Conservation (phyloP, 1,140 invertebrate genomes). For the Drosophila santomea region DNA sequence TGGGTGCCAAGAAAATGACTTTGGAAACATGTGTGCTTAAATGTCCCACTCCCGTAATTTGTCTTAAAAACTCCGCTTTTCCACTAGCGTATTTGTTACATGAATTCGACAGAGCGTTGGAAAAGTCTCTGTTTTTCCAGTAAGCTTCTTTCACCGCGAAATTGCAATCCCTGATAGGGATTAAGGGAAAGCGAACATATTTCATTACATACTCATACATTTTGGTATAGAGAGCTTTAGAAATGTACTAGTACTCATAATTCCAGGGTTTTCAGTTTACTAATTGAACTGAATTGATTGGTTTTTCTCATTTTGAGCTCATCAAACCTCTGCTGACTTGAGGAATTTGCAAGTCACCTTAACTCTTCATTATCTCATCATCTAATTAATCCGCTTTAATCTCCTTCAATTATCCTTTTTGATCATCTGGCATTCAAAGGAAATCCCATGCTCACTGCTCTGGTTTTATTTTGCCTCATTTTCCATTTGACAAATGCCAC, state of each 20-base stretch:
- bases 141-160: too few species aligned
- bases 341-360: conserved; percentile 11
- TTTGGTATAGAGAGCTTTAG: too few species aligned
- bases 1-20: conserved; percentile 29
- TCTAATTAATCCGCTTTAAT: conserved; percentile 39
- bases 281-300: conserved; percentile 5
- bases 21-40: conserved; percentile 32
- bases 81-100: background rate
- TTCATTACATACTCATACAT: background rate
- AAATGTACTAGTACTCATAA: too few species aligned
- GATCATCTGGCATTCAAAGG: conserved; percentile 31
- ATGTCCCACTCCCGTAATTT: conserved; percentile 11
- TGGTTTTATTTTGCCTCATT: conserved; percentile 21
- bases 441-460: conserved; percentile 32
- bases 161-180: too few species aligned
- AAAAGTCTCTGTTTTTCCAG: background rate
- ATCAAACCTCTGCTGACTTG: conserved; percentile 9
- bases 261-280: background rate
- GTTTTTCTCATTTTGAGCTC: conserved; percentile 6
- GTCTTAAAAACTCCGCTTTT: conserved; percentile 5
- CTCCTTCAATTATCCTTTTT: conserved; percentile 34
- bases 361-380: conserved; percentile 40
- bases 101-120: background rate
- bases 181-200: background rate
- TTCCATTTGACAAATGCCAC: background rate